phyloP scores from a whole-genome alignment of 37 sponge, comb jelly and placozoan genomes.

The Cladorhizidae sp. region DNA sequence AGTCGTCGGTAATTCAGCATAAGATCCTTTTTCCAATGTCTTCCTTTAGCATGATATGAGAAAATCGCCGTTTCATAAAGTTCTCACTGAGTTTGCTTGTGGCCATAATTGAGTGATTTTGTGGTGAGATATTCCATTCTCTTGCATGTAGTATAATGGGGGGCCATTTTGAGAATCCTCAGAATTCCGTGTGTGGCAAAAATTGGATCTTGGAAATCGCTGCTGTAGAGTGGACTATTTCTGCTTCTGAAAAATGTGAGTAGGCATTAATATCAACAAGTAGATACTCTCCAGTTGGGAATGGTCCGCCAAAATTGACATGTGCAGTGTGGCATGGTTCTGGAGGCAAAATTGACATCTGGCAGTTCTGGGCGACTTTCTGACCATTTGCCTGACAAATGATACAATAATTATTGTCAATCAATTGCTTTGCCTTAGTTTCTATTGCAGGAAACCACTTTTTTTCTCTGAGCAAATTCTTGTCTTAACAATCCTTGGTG shows the following conservation, averaged over 20 bases:
- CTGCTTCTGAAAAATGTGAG: constrained; percentile 31
- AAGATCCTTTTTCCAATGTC: too few species aligned
- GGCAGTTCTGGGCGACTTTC: not conserved
- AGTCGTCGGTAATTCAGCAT: too few species aligned
- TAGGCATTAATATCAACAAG: constrained; percentile 49
- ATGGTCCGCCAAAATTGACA: constrained; percentile 34
- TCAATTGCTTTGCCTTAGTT: not conserved
- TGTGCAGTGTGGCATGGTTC: constrained; percentile 3
- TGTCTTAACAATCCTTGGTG: not conserved
- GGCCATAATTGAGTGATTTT: constrained; percentile 27
- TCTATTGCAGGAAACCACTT: not conserved
- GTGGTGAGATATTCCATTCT: too few species aligned
- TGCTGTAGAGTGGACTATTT: constrained; percentile 28
- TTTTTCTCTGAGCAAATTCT: not conserved
- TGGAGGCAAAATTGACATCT: not conserved
- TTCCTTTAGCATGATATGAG: too few species aligned
- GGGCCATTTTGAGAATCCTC: too few species aligned
- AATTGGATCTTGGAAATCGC: too few species aligned
- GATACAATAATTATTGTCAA: not conserved
- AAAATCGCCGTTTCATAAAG: not conserved
- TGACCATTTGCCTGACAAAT: not conserved
- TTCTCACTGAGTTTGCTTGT: constrained; percentile 22
- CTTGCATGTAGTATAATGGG: too few species aligned
- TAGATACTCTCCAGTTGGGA: constrained; percentile 44
- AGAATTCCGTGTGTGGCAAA: too few species aligned